phyloP scores from a whole-genome alignment of 1,140 invertebrate species.

The Drosophila navojoa region DNA sequence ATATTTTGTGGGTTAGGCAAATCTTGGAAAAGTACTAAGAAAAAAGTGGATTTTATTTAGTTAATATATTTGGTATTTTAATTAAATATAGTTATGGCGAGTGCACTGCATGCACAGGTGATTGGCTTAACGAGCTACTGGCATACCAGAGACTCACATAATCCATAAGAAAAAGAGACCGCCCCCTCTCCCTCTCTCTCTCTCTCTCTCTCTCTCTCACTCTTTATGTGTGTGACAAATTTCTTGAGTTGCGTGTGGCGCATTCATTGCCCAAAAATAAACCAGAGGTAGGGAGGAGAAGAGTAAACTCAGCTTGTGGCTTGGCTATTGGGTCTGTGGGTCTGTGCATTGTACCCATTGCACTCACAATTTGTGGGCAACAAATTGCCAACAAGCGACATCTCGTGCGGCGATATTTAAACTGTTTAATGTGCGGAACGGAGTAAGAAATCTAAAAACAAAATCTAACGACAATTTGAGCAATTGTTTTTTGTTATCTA shows the following conservation, averaged over 20 bases:
- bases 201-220: not conserved
- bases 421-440: constrained; percentile 58
- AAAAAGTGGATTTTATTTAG: not conserved
- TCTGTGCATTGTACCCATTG: constrained; percentile 24
- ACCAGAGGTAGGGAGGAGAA: not conserved
- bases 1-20: not conserved
- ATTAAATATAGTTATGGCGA: not conserved
- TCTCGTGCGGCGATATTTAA: constrained; percentile 55
- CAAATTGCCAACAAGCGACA: constrained; percentile 32
- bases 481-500: not conserved
- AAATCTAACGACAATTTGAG: constrained; percentile 38
- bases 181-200: not conserved
- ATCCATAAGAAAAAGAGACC: constrained; percentile 19
- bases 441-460: constrained; percentile 36
- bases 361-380: constrained; percentile 35
- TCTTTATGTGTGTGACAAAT: constrained; percentile 10
- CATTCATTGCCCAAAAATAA: constrained; percentile 35
- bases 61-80: not conserved
- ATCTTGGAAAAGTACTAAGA: constrained; percentile 16
- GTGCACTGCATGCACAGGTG: constrained; percentile 24
- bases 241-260: constrained; percentile 37
- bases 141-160: constrained; percentile 14
- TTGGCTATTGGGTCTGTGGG: constrained; percentile 30
- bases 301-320: not conserved
- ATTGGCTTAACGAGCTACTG: constrained; percentile 15